These are phyloP conservation scores for Habroteleia sp. DNA, from an alignment of 2,888 invertebrate genomes.

Conservation along the genomic window DNA sequence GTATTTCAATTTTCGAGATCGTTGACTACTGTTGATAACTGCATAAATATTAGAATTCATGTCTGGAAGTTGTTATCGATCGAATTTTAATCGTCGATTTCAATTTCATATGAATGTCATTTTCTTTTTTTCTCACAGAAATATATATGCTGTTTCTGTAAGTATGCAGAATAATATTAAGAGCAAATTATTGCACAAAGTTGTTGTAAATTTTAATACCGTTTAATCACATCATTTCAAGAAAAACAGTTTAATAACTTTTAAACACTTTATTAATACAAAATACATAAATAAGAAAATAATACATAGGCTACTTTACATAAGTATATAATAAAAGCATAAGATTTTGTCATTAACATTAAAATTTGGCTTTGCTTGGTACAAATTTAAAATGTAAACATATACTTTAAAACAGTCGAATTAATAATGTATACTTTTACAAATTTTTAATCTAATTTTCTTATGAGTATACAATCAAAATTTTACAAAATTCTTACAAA, in stretches of 20 bases:
- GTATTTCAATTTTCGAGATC: slow-evolving; percentile 9
- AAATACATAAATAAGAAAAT: slow-evolving; percentile 38
- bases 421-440: no score
- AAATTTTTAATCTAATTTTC: no score
- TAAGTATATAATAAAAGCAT: neutral
- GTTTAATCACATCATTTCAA: slow-evolving; percentile 29
- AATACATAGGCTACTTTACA: slow-evolving; percentile 14
- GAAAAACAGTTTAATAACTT: slow-evolving; percentile 23
- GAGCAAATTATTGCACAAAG: slow-evolving; percentile 48
- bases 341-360: neutral
- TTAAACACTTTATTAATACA: slow-evolving; percentile 50
- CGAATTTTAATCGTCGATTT: no score
- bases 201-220: slow-evolving; percentile 34
- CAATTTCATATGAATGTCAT: no score
- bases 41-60: neutral
- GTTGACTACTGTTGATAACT: slow-evolving; percentile 27
- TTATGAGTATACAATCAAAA: no score
- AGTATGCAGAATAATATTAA: no score
- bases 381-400: no score
- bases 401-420: no score
- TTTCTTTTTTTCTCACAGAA: slow-evolving; percentile 10
- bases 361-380: neutral
- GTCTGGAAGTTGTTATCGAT: slow-evolving; percentile 27
- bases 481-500: no score
- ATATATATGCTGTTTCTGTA: slow-evolving; percentile 35